Percentiles rank a stretch among this genome's conserved stretches.
Evolutionary conservation across 1,140 invertebrate genomes (phyloP).

Genomic region (Drosophila virilis): DNA sequence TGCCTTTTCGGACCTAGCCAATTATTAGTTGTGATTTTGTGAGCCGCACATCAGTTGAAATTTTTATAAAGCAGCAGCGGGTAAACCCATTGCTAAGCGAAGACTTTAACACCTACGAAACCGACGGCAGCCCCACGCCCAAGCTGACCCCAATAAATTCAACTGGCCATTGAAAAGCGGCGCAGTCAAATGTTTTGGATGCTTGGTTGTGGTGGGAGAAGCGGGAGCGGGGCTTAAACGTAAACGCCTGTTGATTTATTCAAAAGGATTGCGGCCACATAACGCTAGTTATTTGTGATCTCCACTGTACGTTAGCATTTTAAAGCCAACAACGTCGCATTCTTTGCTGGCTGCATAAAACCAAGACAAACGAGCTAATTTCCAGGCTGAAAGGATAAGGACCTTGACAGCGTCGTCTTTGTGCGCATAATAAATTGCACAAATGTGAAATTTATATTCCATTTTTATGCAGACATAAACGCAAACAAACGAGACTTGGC

Average conservation of each 20-base stretch:
- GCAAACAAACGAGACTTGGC: conserved; percentile 39
- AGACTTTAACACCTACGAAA: conserved; percentile 21
- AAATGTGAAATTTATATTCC: conserved; percentile 75
- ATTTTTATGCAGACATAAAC: conserved; percentile 75
- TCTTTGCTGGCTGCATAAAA: conserved; percentile 46
- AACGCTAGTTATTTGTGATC: conserved; percentile 45
- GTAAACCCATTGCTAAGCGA: conserved; percentile 6
- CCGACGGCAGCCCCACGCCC: conserved; percentile 1
- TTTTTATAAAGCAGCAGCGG: conserved; percentile 38
- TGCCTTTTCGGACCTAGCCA: conserved; percentile 51
- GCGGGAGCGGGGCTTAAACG: conserved; percentile 2
- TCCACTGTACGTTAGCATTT: conserved; percentile 43
- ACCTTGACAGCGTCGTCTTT: conserved; percentile 34
- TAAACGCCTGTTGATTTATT: conserved; percentile 72
- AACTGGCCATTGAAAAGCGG: conserved; percentile 28
- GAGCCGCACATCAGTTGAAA: conserved; percentile 38
- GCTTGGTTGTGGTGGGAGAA: neutral
- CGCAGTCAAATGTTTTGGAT: conserved; percentile 16
- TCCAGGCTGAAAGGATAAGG: conserved; percentile 54
- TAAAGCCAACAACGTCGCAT: conserved; percentile 42
- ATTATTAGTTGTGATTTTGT: conserved; percentile 75
- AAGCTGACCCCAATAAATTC: conserved; percentile 68
- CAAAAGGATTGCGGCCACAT: conserved; percentile 46
- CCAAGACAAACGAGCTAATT: conserved; percentile 79
- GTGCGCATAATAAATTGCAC: conserved; percentile 67